Evolutionary conservation across 2,888 invertebrate species (phyloP).

Genomic region (Coremacera marginata): DNA sequence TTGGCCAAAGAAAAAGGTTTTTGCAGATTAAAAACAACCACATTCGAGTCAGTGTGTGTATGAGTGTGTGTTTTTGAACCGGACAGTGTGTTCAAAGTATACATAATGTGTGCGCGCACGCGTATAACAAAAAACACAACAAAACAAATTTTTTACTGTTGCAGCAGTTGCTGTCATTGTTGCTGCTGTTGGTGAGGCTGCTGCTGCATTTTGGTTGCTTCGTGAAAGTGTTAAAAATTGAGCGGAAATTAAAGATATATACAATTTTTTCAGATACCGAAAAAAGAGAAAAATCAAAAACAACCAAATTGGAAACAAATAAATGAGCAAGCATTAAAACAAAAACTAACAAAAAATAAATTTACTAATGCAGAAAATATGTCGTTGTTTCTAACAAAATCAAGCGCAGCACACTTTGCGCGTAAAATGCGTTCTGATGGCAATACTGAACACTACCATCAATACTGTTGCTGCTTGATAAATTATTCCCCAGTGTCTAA

Average conservation of each 20-base stretch:
- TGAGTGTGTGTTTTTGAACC: conserved; percentile 7
- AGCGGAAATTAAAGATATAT: conserved; percentile 53
- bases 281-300: conserved; percentile 35
- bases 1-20: conserved; percentile 2
- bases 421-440: conserved; percentile 25
- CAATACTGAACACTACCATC: not conserved
- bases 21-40: not conserved
- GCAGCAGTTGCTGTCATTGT: not conserved
- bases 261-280: conserved; percentile 10
- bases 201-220: conserved; percentile 18
- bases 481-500: conserved; percentile 7
- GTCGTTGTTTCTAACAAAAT: conserved; percentile 2
- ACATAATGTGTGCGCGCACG: conserved; percentile 31
- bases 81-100: conserved; percentile 16
- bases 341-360: conserved; percentile 27
- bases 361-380: conserved; percentile 21
- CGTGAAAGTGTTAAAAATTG: conserved; percentile 56
- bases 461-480: conserved; percentile 27
- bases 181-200: conserved; percentile 35
- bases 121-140: conserved; percentile 23
- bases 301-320: conserved; percentile 34
- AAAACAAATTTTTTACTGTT: conserved; percentile 11
- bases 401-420: not conserved
- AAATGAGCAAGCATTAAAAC: conserved; percentile 27
- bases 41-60: not conserved